Conservation (phyloP, 2,888 invertebrate species). For the Atherix ibis region DNA sequence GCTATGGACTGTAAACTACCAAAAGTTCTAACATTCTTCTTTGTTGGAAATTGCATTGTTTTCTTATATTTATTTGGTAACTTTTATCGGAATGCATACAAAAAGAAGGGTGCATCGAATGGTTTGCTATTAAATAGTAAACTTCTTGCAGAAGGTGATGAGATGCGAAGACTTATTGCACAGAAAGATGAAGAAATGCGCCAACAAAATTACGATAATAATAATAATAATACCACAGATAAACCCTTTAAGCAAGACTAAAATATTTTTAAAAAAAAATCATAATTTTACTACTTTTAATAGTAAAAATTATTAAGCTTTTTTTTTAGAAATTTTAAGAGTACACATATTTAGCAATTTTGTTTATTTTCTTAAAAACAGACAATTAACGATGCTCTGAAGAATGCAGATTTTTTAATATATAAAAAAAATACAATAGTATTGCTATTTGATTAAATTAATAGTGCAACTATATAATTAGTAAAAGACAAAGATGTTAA, state of each 20-base stretch:
- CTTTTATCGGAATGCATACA: conserved; percentile 42
- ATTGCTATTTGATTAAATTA: too few species aligned
- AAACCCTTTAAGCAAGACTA: conserved; percentile 6
- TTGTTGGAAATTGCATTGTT: conserved; percentile 37
- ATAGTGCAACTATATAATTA: too few species aligned
- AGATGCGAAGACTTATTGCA: conserved; percentile 26
- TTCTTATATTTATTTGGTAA: conserved; percentile 43
- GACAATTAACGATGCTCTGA: too few species aligned
- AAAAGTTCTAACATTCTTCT: conserved; percentile 39
- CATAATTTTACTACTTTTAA: background rate
- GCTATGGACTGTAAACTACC: conserved; percentile 40
- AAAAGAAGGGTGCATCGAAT: conserved; percentile 9
- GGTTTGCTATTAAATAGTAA: conserved; percentile 15
- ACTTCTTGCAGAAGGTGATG: conserved; percentile 18
- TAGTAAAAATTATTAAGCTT: background rate
- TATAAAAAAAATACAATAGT: too few species aligned
- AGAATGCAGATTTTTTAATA: too few species aligned
- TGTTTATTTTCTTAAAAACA: too few species aligned
- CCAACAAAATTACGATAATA: conserved; percentile 14
- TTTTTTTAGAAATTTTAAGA: background rate
- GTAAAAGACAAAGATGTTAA: too few species aligned
- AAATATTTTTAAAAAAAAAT: background rate
- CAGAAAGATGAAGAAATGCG: conserved; percentile 15
- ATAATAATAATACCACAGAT: conserved; percentile 4
- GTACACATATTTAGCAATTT: too few species aligned